These are phyloP conservation scores for Embiotoca jacksoni DNA, from an alignment of 2,113 vertebrate species.

Conservation along the genomic window DNA sequence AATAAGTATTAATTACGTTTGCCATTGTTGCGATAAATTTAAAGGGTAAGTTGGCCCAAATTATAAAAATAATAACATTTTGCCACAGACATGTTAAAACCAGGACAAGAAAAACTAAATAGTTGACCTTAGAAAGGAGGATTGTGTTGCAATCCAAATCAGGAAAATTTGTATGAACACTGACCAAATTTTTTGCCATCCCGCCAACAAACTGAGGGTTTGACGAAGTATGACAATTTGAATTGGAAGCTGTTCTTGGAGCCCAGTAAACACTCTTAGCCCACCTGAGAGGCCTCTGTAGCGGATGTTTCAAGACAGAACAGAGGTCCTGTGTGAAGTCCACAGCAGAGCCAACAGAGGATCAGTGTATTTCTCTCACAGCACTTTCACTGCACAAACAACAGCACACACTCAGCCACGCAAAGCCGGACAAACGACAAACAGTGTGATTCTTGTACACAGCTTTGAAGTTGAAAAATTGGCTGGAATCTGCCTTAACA, in stretches of 20 bases:
- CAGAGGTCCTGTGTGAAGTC: constrained; percentile 65
- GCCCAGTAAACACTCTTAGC: constrained; percentile 5
- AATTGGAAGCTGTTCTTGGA: constrained; percentile 31
- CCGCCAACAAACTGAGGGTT: constrained; percentile 1
- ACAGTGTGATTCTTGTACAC: constrained; percentile 20
- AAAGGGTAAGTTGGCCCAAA: neutral
- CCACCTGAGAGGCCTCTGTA: constrained; percentile 57
- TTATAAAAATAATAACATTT: neutral
- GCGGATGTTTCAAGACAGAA: constrained; percentile 36
- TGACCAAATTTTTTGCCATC: constrained; percentile 22
- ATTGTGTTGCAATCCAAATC: constrained; percentile 2
- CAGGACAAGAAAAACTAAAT: neutral
- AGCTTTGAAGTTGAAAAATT: constrained; percentile 60
- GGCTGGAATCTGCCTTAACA: constrained; percentile 38
- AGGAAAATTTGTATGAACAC: constrained; percentile 16
- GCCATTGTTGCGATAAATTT: neutral
- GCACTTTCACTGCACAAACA: constrained; percentile 42
- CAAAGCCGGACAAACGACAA: constrained; percentile 50
- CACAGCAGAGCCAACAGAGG: constrained; percentile 51
- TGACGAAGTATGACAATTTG: constrained; percentile 35
- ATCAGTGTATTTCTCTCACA: constrained; percentile 55
- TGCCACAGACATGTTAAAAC: neutral
- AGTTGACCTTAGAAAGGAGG: neutral
- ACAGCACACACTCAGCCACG: constrained; percentile 31
- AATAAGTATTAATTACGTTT: neutral